Percentiles rank a stretch among this genome's conserved stretches.
Conservation (phyloP, 2,797 vertebrate genomes). For the Coreius guichenoti region DNA sequence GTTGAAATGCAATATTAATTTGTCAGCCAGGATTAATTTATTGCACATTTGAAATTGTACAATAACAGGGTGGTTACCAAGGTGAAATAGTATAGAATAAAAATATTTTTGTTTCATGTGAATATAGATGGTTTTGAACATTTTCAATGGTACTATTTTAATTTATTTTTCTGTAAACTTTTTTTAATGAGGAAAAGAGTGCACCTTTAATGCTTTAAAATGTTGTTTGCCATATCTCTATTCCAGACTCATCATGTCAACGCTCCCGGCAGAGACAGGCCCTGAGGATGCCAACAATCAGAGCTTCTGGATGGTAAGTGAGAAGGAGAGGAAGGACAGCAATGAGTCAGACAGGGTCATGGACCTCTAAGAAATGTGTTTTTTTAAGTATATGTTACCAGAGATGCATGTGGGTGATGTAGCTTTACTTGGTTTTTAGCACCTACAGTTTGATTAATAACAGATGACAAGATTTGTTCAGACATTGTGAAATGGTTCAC, state of each 20-base stretch:
- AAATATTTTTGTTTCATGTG: neutral
- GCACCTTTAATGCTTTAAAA: neutral
- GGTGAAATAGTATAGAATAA: neutral
- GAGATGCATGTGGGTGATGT: neutral
- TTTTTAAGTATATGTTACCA: slow-evolving; percentile 3
- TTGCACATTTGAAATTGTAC: neutral
- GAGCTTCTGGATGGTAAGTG: slow-evolving; percentile 81
- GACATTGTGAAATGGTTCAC: neutral
- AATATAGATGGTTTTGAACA: neutral
- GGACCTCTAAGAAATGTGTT: slow-evolving; percentile 3
- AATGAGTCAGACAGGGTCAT: neutral
- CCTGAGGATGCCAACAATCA: slow-evolving; percentile 72
- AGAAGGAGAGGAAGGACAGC: slow-evolving; percentile 11
- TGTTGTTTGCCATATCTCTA: neutral
- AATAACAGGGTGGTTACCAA: neutral
- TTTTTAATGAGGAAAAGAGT: neutral
- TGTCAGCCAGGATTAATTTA: neutral
- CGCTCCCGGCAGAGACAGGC: slow-evolving; percentile 64
- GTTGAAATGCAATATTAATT: neutral
- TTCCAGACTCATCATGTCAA: slow-evolving; percentile 77
- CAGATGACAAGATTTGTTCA: neutral
- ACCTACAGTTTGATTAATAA: neutral
- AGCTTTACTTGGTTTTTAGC: neutral
- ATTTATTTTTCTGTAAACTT: neutral
- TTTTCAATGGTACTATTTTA: neutral